Conservation (phyloP, 2,113 vertebrate genomes). For the Thalassoma bifasciatum region DNA sequence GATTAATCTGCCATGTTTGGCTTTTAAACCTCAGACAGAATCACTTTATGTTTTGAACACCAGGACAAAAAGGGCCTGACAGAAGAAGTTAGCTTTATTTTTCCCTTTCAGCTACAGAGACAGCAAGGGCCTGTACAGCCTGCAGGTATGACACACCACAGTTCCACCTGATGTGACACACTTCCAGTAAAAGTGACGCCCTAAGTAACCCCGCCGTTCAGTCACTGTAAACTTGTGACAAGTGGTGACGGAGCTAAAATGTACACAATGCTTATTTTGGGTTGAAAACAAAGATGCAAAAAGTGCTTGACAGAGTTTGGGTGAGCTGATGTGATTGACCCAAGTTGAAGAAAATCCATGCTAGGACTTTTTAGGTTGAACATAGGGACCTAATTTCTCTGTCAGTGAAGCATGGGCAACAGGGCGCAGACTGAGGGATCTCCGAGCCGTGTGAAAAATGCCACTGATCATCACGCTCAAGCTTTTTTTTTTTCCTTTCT, state of each 20-base stretch:
- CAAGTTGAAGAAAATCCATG: conserved; percentile 37
- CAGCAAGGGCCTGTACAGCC: conserved; percentile 55
- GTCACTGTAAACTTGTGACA: conserved; percentile 26
- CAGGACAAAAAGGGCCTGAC: conserved; percentile 31
- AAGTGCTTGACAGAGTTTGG: conserved; percentile 57
- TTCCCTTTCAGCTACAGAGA: conserved; percentile 54
- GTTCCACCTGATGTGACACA: conserved; percentile 70
- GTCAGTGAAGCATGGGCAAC: conserved; percentile 61
- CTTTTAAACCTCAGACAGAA: conserved; percentile 20
- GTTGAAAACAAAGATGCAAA: conserved; percentile 24
- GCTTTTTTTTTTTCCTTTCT: conserved; percentile 57
- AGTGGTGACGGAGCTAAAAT: conserved; percentile 37
- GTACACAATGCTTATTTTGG: conserved; percentile 22
- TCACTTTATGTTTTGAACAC: conserved; percentile 12
- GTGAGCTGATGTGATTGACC: conserved; percentile 43
- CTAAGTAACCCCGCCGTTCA: neutral
- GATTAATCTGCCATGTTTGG: neutral
- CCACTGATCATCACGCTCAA: conserved; percentile 78
- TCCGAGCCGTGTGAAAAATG: conserved; percentile 77
- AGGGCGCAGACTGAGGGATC: conserved; percentile 67
- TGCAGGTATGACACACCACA: conserved; percentile 53
- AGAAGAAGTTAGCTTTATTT: conserved; percentile 53
- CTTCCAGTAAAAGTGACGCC: conserved; percentile 47
- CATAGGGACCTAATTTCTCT: conserved; percentile 61
- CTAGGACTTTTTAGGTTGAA: conserved; percentile 50